Conservation (phyloP, 35 echinoderm and acorn worm species). For the Heliocidaris tuberculata region DNA sequence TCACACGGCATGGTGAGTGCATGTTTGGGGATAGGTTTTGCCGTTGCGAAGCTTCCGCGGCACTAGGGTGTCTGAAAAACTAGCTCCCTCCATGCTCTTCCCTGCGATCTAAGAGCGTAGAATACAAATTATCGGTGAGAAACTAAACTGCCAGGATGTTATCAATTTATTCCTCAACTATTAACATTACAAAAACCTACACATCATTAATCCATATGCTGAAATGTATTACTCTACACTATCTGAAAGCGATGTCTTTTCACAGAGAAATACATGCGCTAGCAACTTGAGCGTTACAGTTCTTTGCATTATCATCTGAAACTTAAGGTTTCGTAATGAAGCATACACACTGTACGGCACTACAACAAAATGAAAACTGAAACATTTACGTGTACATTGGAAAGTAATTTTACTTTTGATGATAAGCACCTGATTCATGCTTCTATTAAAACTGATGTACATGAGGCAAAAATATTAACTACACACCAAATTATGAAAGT, state of each 20-base stretch:
- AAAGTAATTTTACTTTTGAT: background rate
- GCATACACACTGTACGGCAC: no score
- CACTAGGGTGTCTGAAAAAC: background rate
- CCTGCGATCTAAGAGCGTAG: background rate
- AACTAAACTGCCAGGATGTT: background rate
- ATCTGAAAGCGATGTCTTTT: background rate
- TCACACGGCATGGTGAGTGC: background rate
- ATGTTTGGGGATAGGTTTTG: background rate
- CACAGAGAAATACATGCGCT: background rate
- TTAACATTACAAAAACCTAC: background rate
- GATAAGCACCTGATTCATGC: background rate
- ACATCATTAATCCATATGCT: background rate
- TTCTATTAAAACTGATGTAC: background rate
- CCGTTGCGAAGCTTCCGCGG: background rate
- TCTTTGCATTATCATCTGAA: background rate
- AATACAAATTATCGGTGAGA: background rate
- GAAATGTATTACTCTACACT: background rate
- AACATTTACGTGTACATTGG: no score
- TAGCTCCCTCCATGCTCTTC: background rate
- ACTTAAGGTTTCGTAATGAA: no score
- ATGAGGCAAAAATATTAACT: background rate
- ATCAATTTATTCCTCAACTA: background rate
- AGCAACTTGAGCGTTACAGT: background rate
- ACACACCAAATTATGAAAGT: background rate
- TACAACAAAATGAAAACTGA: no score